Percentiles rank a stretch among this genome's conserved stretches.
Conservation (phyloP, 2,113 vertebrate species). For the Chaetura pelagica region DNA sequence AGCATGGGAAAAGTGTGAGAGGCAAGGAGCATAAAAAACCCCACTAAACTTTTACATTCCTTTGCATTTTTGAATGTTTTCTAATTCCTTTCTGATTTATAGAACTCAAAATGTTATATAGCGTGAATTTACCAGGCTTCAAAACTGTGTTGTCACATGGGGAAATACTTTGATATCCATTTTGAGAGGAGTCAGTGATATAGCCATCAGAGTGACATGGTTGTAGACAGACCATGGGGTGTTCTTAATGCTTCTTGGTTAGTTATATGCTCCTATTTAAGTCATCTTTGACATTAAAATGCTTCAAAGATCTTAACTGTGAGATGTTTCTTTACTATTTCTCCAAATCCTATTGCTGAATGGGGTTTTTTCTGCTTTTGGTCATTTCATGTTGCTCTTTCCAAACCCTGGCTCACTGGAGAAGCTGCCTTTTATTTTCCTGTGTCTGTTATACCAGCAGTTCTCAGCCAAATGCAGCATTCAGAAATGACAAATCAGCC, state of each 20-base stretch:
- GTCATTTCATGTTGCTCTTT: neutral
- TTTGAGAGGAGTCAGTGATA: neutral
- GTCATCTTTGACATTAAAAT: slow-evolving; percentile 12
- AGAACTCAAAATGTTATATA: neutral
- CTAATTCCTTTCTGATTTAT: neutral
- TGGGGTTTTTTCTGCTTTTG: slow-evolving; percentile 10
- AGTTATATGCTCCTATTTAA: neutral
- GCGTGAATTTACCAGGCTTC: neutral
- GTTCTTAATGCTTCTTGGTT: neutral
- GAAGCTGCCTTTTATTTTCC: neutral
- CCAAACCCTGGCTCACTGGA: neutral
- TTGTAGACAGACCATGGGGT: neutral
- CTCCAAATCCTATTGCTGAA: neutral
- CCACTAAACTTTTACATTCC: neutral
- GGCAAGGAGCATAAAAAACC: neutral
- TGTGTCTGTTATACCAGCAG: neutral
- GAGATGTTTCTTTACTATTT: neutral
- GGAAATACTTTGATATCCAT: neutral
- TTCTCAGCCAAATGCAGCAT: neutral
- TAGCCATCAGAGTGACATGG: neutral
- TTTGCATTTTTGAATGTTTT: neutral
- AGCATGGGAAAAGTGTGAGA: neutral
- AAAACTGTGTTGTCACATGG: neutral
- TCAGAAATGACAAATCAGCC: neutral
- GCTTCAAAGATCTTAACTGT: neutral